Evolutionary conservation across 2,113 vertebrate genomes (phyloP).

Genomic region (Anolis sagrei): DNA sequence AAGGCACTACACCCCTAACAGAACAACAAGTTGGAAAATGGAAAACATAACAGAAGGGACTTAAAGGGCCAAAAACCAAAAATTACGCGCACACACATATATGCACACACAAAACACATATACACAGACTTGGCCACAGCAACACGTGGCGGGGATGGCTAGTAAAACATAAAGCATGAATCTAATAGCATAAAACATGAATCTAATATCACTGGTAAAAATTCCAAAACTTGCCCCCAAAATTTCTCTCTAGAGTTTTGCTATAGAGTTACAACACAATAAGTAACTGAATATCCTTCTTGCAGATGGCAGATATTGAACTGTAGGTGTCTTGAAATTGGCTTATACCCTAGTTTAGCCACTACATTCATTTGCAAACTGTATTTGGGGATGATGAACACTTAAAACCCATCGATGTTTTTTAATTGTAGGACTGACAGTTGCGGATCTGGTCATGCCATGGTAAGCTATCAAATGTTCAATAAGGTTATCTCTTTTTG

Average conservation of each 20-base stretch:
- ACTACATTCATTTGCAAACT: not conserved
- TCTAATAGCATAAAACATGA: not conserved
- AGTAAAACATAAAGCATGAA: no score
- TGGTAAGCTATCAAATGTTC: constrained; percentile 72
- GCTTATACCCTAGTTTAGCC: not conserved
- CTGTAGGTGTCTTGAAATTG: not conserved
- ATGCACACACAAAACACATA: no score
- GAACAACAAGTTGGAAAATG: no score
- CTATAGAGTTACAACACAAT: not conserved
- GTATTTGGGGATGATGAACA: not conserved
- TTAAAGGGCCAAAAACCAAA: no score
- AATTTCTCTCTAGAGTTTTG: not conserved
- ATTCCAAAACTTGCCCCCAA: not conserved
- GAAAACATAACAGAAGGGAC: no score
- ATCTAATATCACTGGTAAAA: not conserved
- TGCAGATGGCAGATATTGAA: not conserved
- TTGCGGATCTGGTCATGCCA: constrained; percentile 84
- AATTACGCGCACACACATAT: no score
- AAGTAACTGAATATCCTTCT: not conserved
- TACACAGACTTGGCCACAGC: no score
- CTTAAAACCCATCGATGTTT: not conserved
- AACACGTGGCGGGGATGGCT: no score
- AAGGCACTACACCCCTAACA: no score
- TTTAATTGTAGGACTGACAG: constrained; percentile 77
- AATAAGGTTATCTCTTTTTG: no score